Evolutionary conservation across 2,113 vertebrate species (phyloP).

Genomic region (Antennarius striatus): DNA sequence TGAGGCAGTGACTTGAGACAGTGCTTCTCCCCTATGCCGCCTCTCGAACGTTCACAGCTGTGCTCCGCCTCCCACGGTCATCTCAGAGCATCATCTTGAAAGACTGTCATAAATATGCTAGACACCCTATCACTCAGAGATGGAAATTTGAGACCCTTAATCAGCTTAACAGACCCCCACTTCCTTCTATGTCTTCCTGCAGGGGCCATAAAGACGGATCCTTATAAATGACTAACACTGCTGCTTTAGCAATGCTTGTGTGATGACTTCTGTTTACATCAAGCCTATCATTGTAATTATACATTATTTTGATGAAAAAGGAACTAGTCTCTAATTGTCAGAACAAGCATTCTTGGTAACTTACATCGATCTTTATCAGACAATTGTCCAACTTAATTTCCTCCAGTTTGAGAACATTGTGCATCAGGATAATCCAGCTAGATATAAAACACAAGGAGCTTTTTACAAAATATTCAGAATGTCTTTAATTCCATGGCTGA

Average conservation of each 20-base stretch:
- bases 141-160: slow-evolving; percentile 64
- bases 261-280: no score
- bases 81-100: slow-evolving; percentile 41
- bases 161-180: slow-evolving; percentile 57
- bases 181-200: slow-evolving; percentile 27
- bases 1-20: slow-evolving; percentile 65
- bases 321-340: slow-evolving; percentile 8
- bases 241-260: no score
- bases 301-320: neutral
- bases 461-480: slow-evolving; percentile 35
- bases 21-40: slow-evolving; percentile 29
- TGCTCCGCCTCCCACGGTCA: slow-evolving; percentile 20
- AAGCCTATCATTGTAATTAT: no score
- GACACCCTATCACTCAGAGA: slow-evolving; percentile 56
- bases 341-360: neutral
- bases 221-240: neutral
- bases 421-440: slow-evolving; percentile 16
- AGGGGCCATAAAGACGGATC: slow-evolving; percentile 31
- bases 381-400: slow-evolving; percentile 13
- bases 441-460: slow-evolving; percentile 34
- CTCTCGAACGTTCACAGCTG: slow-evolving; percentile 53
- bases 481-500: slow-evolving; percentile 43
- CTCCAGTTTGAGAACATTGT: neutral
- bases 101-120: slow-evolving; percentile 69
- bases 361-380: slow-evolving; percentile 6